These are phyloP conservation scores for Smittia aterrima DNA, from an alignment of 2,888 invertebrate species.

Conservation along the genomic window DNA sequence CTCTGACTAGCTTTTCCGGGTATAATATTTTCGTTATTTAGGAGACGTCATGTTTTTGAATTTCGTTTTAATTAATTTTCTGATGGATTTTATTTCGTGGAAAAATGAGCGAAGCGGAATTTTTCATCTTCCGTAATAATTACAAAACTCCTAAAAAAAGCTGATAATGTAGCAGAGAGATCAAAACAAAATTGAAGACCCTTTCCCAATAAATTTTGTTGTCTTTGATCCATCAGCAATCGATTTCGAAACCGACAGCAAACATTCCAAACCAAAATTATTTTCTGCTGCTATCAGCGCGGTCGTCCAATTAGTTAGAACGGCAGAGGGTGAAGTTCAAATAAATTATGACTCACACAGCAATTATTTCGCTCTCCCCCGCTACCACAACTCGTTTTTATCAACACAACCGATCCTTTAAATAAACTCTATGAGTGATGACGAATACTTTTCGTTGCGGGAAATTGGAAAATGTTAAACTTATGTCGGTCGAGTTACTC, in stretches of 20 bases:
- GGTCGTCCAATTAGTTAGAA: constrained; percentile 5
- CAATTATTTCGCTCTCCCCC: constrained; percentile 12
- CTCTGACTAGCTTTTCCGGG: not conserved
- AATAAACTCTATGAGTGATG: not conserved
- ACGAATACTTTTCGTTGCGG: not conserved
- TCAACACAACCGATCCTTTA: constrained; percentile 23
- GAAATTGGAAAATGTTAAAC: constrained; percentile 13
- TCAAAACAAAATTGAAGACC: not conserved
- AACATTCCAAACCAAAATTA: not conserved
- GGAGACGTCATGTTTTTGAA: not conserved
- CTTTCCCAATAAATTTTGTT: not conserved
- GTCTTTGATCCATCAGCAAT: constrained; percentile 1
- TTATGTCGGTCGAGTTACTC: not conserved
- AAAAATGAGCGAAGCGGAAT: not conserved
- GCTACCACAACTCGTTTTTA: not conserved
- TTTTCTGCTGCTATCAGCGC: not conserved
- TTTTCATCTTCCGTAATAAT: not conserved
- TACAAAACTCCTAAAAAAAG: not conserved
- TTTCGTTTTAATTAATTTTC: constrained; percentile 16
- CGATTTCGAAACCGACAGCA: not conserved
- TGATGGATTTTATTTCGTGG: not conserved
- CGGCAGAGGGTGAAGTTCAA: constrained; percentile 21
- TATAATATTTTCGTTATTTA: not conserved
- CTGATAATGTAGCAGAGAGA: not conserved
- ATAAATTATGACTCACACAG: constrained; percentile 24